Evolutionary conservation across 2,797 vertebrate genomes (phyloP), one percentile per base, ranked within the genome.

Genomic region (Harpagifer antarcticus): DNA sequence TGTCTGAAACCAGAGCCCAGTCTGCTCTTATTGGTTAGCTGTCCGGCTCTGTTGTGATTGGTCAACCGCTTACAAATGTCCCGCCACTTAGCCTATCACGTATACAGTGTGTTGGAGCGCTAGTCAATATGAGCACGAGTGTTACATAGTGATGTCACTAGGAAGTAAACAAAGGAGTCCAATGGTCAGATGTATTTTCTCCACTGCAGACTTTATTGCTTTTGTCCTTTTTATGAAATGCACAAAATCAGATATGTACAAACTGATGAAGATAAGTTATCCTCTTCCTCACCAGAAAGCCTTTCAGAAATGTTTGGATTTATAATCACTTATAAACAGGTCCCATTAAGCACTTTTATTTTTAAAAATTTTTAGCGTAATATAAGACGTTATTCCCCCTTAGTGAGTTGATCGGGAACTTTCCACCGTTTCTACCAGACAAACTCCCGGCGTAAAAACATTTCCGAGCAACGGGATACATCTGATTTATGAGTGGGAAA

Each of bases 201-300:
- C 80, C 89, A 92, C 89, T 79, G 84, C 82, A 90, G 86, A 84
- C 70, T 87, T 90, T 90, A 91, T 91, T 88, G 77, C 74, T 87
- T 70, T 50, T 78, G 72, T 87, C 79, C 54, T 86, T 69, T 84
- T 78, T 83, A 83, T 82, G 68, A 14, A 85, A 85, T 82, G 71
- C 76, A 84, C 63, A 86, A 78, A 66, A 68, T 80, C 59, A 78
- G 50, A 67, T 86, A 80, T 82, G 65, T 86, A 86, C 82, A 87
- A 79, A 79, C 44, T 40, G n/a, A 49, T 37, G 33, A 37, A 37
- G 33, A 37, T 7, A 6, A 63, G 44, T 52, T 65, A 62, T 69
- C 71, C 27, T 44, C 33, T 12, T 31, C 40, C 9, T 0, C 3
- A 69, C 48, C 74, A 65, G 47, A 37, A 17, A 7, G 6, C 49